phyloP scores from a whole-genome alignment of 2,113 vertebrate genomes.

The Seriola aureovittata region DNA sequence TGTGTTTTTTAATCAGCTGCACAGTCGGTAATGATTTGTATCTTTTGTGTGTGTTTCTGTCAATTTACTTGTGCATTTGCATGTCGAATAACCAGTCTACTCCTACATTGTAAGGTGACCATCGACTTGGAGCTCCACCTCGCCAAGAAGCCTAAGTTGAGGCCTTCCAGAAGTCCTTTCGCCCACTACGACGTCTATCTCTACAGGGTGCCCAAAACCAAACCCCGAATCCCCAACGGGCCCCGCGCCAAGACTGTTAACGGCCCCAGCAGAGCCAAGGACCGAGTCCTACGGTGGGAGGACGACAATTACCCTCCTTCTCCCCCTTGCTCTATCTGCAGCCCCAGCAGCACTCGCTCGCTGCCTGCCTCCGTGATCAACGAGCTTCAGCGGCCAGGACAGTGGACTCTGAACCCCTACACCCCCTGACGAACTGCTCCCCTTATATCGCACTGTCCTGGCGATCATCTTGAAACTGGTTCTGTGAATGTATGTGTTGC shows the following conservation, averaged over 20 bases:
- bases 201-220: conserved; percentile 54
- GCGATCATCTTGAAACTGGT: neutral
- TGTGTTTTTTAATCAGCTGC: neutral
- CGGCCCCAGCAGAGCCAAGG: conserved; percentile 25
- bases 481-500: conserved; percentile 3
- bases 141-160: conserved; percentile 37
- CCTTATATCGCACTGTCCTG: neutral
- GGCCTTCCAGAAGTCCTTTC: conserved; percentile 15
- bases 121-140: conserved; percentile 76
- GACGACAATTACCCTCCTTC: conserved; percentile 59
- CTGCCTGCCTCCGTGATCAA: conserved; percentile 13
- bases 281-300: conserved; percentile 61
- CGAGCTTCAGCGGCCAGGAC: neutral
- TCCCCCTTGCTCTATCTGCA: conserved; percentile 48
- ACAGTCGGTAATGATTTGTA: neutral
- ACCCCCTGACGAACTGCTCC: conserved; percentile 7
- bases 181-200: conserved; percentile 74
- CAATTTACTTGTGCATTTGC: neutral
- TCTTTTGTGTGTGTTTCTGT: neutral
- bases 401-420: neutral
- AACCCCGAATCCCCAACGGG: neutral
- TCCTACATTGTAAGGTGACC: conserved; percentile 55
- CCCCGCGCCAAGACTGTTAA: neutral
- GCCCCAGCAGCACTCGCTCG: conserved; percentile 24
- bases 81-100: conserved; percentile 27